Evolutionary conservation across 2,113 vertebrate genomes (phyloP), one percentile per base, ranked within the genome.

Genomic region (Pleuronectes platessa): DNA sequence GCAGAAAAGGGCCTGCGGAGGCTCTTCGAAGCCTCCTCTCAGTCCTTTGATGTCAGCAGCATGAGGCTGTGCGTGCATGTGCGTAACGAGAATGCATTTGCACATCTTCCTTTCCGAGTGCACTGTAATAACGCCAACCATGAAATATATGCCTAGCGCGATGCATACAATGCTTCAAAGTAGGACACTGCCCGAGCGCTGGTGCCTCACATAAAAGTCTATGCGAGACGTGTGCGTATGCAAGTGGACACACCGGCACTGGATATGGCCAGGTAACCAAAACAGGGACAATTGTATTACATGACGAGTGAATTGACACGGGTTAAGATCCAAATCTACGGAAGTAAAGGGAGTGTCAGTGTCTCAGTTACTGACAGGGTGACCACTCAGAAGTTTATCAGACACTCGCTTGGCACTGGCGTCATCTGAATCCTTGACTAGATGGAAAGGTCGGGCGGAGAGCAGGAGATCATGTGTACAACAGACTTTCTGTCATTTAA

Each of bases 11-110:
- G 62, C 61, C 81, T 17, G 13, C 49, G 63, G 78, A 76, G 72
- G 61, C 49, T 73, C 70, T 64, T 49, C 21, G 7, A 78, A 73
- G 69, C 69, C 73, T 86, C 72, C 58, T 81, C 79, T 67, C 49
- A 58, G 45, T 35, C 51, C 83, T 90, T 87, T 88, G 85, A 90
- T 79, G 87, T 91, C 78, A 81, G 71, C 78, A 79, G 69, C 63
- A 49, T 23, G 23, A 68, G 37, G 61, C 71, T 87, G 67, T 71
- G 61, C 40, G 27, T 71, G 56, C 49, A 53, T 68, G 21, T 40
- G 49, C 53, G 59, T 71, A 51, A 76, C 54, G 14, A 73, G 71
- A 86, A 79, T 74, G 42, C 71, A 58, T 66, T 58, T 70, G 68
- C 53, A 65, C 61, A 75, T 79, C 24, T 82, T 70, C 68, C 58